phyloP scores from a whole-genome alignment of 2,113 vertebrate species.

The Uropsilus gracilis region DNA sequence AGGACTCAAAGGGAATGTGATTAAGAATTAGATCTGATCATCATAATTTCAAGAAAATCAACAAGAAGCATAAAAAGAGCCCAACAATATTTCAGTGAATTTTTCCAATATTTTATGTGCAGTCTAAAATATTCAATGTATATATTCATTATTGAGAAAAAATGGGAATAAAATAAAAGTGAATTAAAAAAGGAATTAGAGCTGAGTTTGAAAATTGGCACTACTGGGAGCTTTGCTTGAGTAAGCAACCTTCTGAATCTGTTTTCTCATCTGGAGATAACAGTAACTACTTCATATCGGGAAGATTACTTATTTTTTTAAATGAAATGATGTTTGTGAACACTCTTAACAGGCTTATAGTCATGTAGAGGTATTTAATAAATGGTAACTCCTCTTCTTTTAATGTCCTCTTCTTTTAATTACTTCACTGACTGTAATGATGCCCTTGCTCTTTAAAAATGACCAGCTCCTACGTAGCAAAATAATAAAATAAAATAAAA shows the following conservation, averaged over 20 bases:
- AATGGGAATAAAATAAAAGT: no score
- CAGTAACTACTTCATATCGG: neutral
- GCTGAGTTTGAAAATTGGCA: neutral
- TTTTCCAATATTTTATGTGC: no score
- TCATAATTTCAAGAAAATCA: no score
- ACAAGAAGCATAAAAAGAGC: no score
- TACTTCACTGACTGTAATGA: neutral
- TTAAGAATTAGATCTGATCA: no score
- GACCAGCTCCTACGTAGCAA: neutral
- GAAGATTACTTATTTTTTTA: conserved; percentile 24
- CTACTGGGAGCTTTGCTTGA: neutral
- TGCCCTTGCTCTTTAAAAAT: neutral
- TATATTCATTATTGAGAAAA: no score
- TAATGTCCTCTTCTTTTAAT: conserved; percentile 23
- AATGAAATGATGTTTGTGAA: conserved; percentile 26
- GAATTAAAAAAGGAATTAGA: no score
- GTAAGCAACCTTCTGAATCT: neutral
- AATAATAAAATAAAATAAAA: conserved; percentile 50
- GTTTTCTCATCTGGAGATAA: conserved; percentile 5
- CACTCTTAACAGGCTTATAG: neutral
- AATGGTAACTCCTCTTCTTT: conserved; percentile 11
- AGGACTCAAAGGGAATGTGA: neutral
- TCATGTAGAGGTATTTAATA: neutral
- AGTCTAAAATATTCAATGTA: no score
- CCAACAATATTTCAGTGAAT: no score